phyloP scores from a whole-genome alignment of 1,140 invertebrate species.

The Saxidomus purpurata region DNA sequence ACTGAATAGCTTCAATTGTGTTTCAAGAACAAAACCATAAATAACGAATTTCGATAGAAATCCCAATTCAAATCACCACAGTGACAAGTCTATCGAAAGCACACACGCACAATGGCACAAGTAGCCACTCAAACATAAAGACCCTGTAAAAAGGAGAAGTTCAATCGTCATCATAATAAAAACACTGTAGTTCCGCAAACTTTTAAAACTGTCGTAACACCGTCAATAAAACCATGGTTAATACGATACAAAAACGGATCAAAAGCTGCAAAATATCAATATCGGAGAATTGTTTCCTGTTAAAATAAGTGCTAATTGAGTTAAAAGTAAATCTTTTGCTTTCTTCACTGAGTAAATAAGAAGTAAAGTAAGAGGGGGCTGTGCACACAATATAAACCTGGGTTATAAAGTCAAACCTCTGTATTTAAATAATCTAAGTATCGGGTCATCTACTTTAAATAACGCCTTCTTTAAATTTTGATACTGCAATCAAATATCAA shows the following conservation, averaged over 20 bases:
- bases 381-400: background rate
- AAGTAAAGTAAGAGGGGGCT: background rate
- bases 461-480: too few species aligned
- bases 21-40: conserved; percentile 7
- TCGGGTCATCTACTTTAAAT: too few species aligned
- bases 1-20: background rate
- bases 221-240: background rate
- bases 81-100: conserved; percentile 2
- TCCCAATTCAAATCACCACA: background rate
- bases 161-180: background rate
- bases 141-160: background rate
- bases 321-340: conserved; percentile 36
- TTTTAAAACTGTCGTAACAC: background rate
- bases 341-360: conserved; percentile 4
- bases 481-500: too few species aligned
- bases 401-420: too few species aligned
- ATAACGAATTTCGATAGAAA: background rate
- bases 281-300: conserved; percentile 32
- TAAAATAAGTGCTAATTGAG: conserved; percentile 42
- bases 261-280: conserved; percentile 11
- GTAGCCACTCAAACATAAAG: background rate
- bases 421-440: too few species aligned
- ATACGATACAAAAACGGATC: background rate
- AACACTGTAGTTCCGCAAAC: conserved; percentile 4
- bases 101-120: background rate